These are phyloP conservation scores for Mus spretus DNA, from an alignment of 2,797 vertebrate species.

Conservation along the genomic window DNA sequence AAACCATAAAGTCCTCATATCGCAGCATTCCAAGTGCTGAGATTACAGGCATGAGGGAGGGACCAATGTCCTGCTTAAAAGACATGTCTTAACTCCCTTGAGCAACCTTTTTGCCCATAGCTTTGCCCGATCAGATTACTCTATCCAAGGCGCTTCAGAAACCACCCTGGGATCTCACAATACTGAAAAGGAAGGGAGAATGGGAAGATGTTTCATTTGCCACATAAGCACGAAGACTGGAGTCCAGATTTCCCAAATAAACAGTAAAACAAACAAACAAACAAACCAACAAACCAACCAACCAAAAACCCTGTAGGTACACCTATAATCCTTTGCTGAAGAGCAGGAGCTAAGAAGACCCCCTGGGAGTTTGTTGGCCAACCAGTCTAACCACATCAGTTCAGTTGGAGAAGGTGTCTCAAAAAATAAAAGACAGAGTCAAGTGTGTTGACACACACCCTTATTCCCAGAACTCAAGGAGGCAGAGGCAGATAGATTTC, in stretches of 20 bases:
- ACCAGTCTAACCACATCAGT: background rate
- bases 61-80: background rate
- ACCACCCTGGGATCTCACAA: background rate
- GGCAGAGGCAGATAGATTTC: background rate
- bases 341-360: background rate
- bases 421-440: background rate
- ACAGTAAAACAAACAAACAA: background rate
- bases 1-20: background rate
- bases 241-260: background rate
- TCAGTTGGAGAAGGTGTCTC: background rate
- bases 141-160: background rate
- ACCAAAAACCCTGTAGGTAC: background rate
- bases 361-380: background rate
- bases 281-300: no score
- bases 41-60: no score
- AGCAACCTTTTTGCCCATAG: background rate
- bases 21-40: no score
- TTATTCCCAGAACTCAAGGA: background rate
- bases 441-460: background rate
- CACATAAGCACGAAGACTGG: background rate
- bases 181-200: background rate
- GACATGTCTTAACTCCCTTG: background rate
- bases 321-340: background rate
- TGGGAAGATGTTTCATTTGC: background rate
- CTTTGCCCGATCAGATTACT: background rate